These are phyloP conservation scores for Cataglyphis altisquamis DNA, from an alignment of 2,888 invertebrate species.

Conservation along the genomic window DNA sequence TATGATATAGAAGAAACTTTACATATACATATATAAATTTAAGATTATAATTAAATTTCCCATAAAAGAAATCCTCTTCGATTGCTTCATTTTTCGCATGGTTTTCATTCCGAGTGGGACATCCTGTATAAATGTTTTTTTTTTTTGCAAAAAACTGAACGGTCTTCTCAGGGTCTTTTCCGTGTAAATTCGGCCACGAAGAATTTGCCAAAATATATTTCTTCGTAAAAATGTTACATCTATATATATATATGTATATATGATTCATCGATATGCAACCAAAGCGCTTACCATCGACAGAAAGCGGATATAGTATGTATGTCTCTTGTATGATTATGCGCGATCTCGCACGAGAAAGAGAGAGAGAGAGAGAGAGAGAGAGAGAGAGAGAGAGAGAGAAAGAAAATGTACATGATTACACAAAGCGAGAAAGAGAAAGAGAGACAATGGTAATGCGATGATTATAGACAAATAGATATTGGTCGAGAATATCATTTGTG, in stretches of 20 bases:
- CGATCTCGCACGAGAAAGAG: too few relatives aligned
- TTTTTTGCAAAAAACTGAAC: constrained; percentile 26
- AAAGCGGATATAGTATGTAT: constrained; percentile 62
- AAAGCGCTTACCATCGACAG: constrained; percentile 64
- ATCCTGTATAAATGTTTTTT: constrained; percentile 2
- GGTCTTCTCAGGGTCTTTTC: constrained; percentile 28
- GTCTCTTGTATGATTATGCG: neutral
- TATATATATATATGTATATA: constrained; percentile 43
- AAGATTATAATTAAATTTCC: neutral
- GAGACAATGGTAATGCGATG: constrained; percentile 39
- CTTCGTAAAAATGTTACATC: constrained; percentile 73
- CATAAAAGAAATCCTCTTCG: neutral
- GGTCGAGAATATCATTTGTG: constrained; percentile 80
- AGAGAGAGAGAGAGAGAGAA: too few relatives aligned
- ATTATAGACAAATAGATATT: constrained; percentile 83
- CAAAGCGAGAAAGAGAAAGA: constrained; percentile 10
- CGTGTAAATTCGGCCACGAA: constrained; percentile 55
- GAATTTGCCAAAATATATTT: constrained; percentile 74
- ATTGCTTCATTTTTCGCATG: neutral
- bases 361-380: too few relatives aligned
- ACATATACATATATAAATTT: neutral
- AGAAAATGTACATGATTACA: constrained; percentile 44
- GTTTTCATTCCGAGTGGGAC: neutral
- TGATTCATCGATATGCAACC: constrained; percentile 70
- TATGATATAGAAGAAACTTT: neutral